phyloP scores from a whole-genome alignment of 1,140 invertebrate genomes.

The Zelostemma sp. region DNA sequence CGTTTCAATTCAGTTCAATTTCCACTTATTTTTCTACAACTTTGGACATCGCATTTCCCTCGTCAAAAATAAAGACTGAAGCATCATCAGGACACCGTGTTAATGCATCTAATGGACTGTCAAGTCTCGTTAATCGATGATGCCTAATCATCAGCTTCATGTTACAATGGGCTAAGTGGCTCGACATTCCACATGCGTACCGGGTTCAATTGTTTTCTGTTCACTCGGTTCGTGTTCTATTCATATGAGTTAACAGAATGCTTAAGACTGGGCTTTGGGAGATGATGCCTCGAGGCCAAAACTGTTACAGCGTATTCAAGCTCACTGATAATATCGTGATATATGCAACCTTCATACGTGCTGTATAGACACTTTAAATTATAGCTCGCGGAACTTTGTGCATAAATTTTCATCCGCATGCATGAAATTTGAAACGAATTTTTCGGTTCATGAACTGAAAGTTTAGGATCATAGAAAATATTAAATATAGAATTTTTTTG shows the following conservation, averaged over 20 bases:
- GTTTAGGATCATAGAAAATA: background rate
- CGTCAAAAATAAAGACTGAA: too few relatives aligned
- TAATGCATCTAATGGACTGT: slow-evolving; percentile 38
- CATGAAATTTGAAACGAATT: background rate
- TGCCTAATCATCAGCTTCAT: slow-evolving; percentile 41
- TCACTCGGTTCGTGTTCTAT: slow-evolving; percentile 10
- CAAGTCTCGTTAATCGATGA: slow-evolving; percentile 41
- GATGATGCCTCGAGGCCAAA: background rate
- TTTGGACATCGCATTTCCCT: slow-evolving; percentile 13
- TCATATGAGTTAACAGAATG: slow-evolving; percentile 19
- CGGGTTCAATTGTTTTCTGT: slow-evolving; percentile 29
- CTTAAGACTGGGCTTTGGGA: background rate
- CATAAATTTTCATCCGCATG: background rate
- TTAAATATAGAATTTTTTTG: background rate
- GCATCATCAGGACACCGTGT: too few relatives aligned
- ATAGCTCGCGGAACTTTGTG: background rate
- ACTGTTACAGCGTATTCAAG: background rate
- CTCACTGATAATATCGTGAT: background rate
- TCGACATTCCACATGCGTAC: slow-evolving; percentile 18
- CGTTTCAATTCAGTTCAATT: too few relatives aligned
- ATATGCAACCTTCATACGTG: background rate
- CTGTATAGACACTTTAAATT: background rate
- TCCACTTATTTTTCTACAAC: background rate
- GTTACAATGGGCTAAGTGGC: slow-evolving; percentile 29
- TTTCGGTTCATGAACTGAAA: too few relatives aligned